These are phyloP conservation scores for Machimus atricapillus DNA, from an alignment of 2,888 invertebrate genomes.

Conservation along the genomic window DNA sequence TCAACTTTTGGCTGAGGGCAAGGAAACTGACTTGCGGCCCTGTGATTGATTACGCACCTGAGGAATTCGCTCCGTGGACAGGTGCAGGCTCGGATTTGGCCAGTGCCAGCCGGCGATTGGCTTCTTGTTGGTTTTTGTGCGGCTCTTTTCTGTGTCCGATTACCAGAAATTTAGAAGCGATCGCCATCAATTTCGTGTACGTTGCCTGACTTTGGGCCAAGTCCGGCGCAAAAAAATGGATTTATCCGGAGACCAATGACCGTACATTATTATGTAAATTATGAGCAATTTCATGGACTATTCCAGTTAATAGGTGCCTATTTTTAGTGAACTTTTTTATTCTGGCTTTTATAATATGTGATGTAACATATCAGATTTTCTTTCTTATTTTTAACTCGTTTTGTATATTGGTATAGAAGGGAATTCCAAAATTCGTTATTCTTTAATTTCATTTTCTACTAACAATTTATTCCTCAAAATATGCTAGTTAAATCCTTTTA, in stretches of 20 bases:
- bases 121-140: neutral
- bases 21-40: neutral
- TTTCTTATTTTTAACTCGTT: too few species aligned
- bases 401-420: too few species aligned
- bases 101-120: neutral
- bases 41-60: slow-evolving; percentile 18
- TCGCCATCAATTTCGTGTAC: neutral
- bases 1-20: slow-evolving; percentile 16
- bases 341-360: neutral
- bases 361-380: too few species aligned
- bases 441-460: too few species aligned
- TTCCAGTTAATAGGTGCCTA: neutral
- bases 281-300: neutral
- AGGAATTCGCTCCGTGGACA: neutral
- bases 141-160: neutral
- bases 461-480: too few species aligned
- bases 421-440: too few species aligned
- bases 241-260: neutral
- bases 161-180: neutral
- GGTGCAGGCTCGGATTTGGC: neutral
- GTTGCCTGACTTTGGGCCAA: neutral
- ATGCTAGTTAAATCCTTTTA: too few species aligned
- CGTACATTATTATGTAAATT: neutral
- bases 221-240: neutral
- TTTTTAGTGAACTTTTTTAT: neutral